A percentile compares a stretch with the other conserved stretches of the same genome.
Conservation (phyloP, 2,797 vertebrate genomes). For the Heteromormyrus szaboi region DNA sequence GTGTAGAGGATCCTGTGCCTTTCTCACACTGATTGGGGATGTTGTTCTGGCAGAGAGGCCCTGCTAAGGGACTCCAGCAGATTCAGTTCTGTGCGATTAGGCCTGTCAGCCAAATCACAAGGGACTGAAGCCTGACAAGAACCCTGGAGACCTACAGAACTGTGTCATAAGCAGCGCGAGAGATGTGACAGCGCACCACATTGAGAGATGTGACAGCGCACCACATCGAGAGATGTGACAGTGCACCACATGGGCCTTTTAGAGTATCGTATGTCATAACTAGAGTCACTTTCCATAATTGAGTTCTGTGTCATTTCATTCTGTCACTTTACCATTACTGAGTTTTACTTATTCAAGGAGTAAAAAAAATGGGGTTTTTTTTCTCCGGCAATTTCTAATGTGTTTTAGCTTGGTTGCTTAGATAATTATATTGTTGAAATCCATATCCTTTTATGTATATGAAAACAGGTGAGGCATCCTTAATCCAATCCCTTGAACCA, state of each 20-base stretch:
- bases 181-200: too few species aligned
- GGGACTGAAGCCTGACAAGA: background rate
- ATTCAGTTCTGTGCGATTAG: background rate
- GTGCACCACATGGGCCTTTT: background rate
- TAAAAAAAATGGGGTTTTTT: background rate
- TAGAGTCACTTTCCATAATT: background rate
- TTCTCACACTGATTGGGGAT: slow-evolving; percentile 18
- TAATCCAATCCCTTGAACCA: background rate
- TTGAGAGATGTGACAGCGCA: too few species aligned
- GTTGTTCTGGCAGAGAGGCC: slow-evolving; percentile 5
- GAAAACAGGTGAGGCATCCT: background rate
- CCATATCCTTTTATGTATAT: background rate
- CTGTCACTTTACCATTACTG: background rate
- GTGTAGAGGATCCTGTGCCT: slow-evolving; percentile 23
- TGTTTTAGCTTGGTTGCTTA: background rate
- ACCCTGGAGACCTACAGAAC: background rate
- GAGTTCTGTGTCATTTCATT: background rate
- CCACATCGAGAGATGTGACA: background rate
- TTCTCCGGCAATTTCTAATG: background rate
- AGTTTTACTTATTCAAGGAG: background rate
- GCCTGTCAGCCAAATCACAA: background rate
- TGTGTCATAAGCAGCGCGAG: background rate
- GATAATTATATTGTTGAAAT: background rate
- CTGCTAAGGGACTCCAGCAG: slow-evolving; percentile 11
- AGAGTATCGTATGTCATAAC: background rate